Percentiles rank a stretch among this genome's conserved stretches.
These are phyloP conservation scores for Liopterus haemorrhoidalis DNA, from an alignment of 2,888 invertebrate genomes.

Conservation along the genomic window DNA sequence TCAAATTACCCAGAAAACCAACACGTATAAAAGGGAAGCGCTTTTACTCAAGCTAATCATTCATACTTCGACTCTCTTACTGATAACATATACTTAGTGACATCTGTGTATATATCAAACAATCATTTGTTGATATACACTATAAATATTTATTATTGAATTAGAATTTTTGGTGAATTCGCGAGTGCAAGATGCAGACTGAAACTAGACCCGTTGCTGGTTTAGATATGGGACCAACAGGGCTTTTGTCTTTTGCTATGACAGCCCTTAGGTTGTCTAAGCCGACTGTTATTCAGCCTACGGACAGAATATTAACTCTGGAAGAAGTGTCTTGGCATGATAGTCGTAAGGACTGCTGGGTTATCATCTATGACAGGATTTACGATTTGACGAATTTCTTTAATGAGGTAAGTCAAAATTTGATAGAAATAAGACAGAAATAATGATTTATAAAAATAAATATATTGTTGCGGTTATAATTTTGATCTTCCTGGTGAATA, in stretches of 20 bases:
- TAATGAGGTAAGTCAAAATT: conserved; percentile 52
- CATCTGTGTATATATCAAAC: too few species aligned
- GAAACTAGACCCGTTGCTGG: conserved; percentile 6
- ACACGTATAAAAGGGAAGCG: too few species aligned
- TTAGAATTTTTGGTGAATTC: too few species aligned
- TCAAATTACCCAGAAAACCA: too few species aligned
- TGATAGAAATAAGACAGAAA: neutral
- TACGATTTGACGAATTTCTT: conserved; percentile 76
- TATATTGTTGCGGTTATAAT: too few species aligned
- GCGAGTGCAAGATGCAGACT: conserved; percentile 13
- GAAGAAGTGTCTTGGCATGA: conserved; percentile 75
- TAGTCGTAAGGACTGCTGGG: conserved; percentile 69
- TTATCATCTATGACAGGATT: conserved; percentile 79
- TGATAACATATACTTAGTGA: too few species aligned
- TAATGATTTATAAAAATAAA: neutral
- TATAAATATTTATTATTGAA: too few species aligned
- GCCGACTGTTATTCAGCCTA: neutral
- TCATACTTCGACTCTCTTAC: too few species aligned
- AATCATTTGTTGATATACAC: too few species aligned
- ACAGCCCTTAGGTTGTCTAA: conserved; percentile 14
- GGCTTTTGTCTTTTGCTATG: conserved; percentile 17
- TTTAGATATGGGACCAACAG: conserved; percentile 7
- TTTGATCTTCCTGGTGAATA: too few species aligned
- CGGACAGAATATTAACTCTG: conserved; percentile 54
- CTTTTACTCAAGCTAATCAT: too few species aligned